Conservation (phyloP, 2,888 invertebrate genomes). For the Metallyticus violacea region DNA sequence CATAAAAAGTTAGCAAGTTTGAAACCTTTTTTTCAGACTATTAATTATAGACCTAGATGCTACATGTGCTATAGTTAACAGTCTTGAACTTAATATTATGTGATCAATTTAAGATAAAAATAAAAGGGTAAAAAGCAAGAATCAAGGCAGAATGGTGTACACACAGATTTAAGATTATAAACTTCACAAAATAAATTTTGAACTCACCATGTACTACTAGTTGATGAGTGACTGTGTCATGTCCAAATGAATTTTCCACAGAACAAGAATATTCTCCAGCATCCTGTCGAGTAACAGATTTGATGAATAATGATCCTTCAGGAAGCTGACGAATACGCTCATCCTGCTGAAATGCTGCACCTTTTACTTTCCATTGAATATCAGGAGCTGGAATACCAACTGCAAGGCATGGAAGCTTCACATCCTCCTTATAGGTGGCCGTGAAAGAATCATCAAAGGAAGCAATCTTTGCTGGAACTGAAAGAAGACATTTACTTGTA, state of each 20-base stretch:
- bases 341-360: slow-evolving; percentile 71
- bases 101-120: neutral
- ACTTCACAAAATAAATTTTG: too few relatives aligned
- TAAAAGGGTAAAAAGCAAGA: too few relatives aligned
- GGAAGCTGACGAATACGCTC: slow-evolving; percentile 81
- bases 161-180: too few relatives aligned
- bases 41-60: too few relatives aligned
- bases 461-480: slow-evolving; percentile 91
- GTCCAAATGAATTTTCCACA: slow-evolving; percentile 89
- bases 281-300: slow-evolving; percentile 83
- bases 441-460: slow-evolving; percentile 93
- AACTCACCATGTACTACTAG: slow-evolving; percentile 75
- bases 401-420: slow-evolving; percentile 85
- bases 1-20: too few relatives aligned
- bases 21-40: too few relatives aligned
- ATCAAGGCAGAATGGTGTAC: too few relatives aligned
- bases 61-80: too few relatives aligned
- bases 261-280: slow-evolving; percentile 93
- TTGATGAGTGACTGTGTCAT: slow-evolving; percentile 87
- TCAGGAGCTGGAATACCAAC: slow-evolving; percentile 90
- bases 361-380: slow-evolving; percentile 86
- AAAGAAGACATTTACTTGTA: slow-evolving; percentile 36
- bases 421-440: slow-evolving; percentile 88
- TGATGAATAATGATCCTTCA: slow-evolving; percentile 88
- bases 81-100: too few relatives aligned